phyloP scores from a whole-genome alignment of 2,113 vertebrate species.

The Sula dactylatra region DNA sequence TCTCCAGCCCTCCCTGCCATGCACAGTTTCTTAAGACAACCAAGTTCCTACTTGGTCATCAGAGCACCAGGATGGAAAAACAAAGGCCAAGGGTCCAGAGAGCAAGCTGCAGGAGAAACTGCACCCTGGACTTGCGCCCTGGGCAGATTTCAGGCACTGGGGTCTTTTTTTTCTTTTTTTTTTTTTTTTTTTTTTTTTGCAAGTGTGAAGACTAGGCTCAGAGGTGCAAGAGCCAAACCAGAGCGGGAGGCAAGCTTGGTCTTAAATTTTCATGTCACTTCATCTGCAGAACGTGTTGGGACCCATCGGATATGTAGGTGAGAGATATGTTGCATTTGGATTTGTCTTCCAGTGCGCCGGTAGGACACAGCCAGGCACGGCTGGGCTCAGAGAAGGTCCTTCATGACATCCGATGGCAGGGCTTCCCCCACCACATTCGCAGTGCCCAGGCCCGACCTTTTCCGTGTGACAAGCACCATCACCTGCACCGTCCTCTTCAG shows the following conservation, averaged over 20 bases:
- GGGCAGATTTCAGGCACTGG: background rate
- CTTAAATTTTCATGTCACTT: background rate
- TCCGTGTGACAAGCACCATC: conserved; percentile 35
- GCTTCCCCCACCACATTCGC: background rate
- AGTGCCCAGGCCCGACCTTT: background rate
- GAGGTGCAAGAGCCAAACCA: background rate
- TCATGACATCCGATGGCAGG: background rate
- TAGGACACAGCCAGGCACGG: background rate
- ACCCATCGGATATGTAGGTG: background rate
- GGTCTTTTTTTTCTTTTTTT: background rate
- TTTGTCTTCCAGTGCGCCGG: background rate
- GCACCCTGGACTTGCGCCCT: background rate
- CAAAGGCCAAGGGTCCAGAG: background rate
- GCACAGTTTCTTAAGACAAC: conserved; percentile 2
- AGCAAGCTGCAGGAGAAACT: background rate
- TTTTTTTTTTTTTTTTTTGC: background rate
- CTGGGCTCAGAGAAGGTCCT: conserved; percentile 46
- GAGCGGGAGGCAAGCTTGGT: background rate
- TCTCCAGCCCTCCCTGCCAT: background rate
- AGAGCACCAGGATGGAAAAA: conserved; percentile 16
- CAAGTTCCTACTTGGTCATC: background rate
- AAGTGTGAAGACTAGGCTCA: background rate
- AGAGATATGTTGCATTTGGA: background rate
- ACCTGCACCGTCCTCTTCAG: background rate
- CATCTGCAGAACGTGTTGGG: background rate